Conservation (phyloP, 1,140 invertebrate genomes). For the Caenorhabditis elegans region DNA sequence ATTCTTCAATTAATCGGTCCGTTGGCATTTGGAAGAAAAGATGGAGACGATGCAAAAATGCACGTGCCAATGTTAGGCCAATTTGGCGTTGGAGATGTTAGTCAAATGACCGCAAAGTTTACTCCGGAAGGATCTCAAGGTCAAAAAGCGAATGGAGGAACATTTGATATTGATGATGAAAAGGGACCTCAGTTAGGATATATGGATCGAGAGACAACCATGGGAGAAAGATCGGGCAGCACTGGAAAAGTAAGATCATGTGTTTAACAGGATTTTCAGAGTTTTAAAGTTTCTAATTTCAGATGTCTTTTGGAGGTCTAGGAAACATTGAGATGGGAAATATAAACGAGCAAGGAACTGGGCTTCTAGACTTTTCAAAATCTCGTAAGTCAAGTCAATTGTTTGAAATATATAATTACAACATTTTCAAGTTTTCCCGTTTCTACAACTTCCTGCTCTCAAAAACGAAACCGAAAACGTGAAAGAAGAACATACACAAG, state of each 20-base stretch:
- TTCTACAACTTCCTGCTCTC: slow-evolving; percentile 34
- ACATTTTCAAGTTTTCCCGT: slow-evolving; percentile 37
- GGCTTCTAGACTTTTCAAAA: slow-evolving; percentile 43
- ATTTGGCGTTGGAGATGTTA: slow-evolving; percentile 42
- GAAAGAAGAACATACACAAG: slow-evolving; percentile 4
- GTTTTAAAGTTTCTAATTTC: not conserved
- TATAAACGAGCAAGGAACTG: slow-evolving; percentile 43
- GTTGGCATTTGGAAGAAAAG: slow-evolving; percentile 44
- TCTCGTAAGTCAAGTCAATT: slow-evolving; percentile 30
- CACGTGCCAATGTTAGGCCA: slow-evolving; percentile 34
- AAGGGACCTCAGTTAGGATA: slow-evolving; percentile 37
- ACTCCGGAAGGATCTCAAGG: slow-evolving; percentile 32
- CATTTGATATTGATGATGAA: slow-evolving; percentile 28
- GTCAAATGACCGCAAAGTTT: slow-evolving; percentile 33
- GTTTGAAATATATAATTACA: not conserved
- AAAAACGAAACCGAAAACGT: slow-evolving; percentile 30
- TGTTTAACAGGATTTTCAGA: too few species aligned
- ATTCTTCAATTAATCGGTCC: slow-evolving; percentile 35
- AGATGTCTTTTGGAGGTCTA: slow-evolving; percentile 41
- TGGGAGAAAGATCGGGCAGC: slow-evolving; percentile 30
- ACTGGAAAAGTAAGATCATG: not conserved
- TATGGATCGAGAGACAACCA: slow-evolving; percentile 43
- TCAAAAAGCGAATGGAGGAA: slow-evolving; percentile 41
- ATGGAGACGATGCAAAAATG: slow-evolving; percentile 40
- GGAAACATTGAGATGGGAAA: slow-evolving; percentile 33